phyloP scores from a whole-genome alignment of 1,140 invertebrate genomes.

The Drosophila lowei region DNA sequence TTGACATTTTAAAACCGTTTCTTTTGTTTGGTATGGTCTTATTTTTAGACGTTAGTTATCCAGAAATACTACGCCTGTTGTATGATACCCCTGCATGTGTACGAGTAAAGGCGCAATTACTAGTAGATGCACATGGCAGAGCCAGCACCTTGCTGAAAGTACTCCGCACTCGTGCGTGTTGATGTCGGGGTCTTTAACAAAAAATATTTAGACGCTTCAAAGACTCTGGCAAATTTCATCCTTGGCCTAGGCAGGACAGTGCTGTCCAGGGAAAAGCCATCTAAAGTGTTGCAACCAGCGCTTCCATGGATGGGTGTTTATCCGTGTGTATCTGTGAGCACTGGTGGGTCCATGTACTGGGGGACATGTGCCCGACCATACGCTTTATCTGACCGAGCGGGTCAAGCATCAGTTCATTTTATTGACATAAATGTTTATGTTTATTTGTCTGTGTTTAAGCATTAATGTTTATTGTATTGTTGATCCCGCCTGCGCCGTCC shows the following conservation, averaged over 20 bases:
- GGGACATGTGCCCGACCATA: conserved; percentile 8
- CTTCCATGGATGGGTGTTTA: conserved; percentile 10
- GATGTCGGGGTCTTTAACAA: conserved; percentile 33
- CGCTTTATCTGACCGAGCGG: conserved; percentile 68
- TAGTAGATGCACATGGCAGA: too few relatives aligned
- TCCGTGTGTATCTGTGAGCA: conserved; percentile 6
- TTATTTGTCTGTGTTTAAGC: conserved; percentile 76
- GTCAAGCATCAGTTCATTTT: conserved; percentile 79
- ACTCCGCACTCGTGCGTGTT: conserved; percentile 38
- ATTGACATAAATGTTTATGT: conserved; percentile 81
- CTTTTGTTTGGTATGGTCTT: too few relatives aligned
- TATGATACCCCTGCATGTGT: too few relatives aligned
- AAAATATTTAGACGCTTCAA: conserved; percentile 52
- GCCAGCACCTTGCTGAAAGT: neutral
- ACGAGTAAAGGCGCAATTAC: too few relatives aligned
- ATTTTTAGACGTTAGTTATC: too few relatives aligned
- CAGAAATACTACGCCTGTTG: too few relatives aligned
- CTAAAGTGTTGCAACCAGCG: conserved; percentile 36
- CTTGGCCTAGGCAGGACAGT: conserved; percentile 1
- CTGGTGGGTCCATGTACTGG: neutral
- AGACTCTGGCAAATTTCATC: conserved; percentile 20
- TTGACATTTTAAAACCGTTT: too few relatives aligned
- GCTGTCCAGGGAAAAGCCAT: conserved; percentile 15
- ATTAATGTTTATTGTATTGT: conserved; percentile 74
- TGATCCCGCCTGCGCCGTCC: conserved; percentile 31